phyloP scores from a whole-genome alignment of 2,113 vertebrate species.

The Cyprinus carpio region DNA sequence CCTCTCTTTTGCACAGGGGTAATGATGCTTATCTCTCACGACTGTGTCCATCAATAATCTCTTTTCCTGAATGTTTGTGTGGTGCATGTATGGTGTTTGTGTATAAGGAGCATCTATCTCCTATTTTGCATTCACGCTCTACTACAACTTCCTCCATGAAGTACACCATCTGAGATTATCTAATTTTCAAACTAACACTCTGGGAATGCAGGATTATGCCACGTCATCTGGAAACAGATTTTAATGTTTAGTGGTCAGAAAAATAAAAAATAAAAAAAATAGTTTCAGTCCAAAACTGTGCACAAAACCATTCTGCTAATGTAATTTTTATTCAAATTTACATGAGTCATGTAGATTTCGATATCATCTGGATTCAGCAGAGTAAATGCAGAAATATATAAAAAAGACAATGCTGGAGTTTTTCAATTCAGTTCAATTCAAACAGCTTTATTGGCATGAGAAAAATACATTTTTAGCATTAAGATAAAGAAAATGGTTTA shows the following conservation, averaged over 20 bases:
- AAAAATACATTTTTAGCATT: no score
- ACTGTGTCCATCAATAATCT: constrained; percentile 37
- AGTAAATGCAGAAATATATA: neutral
- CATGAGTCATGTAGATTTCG: neutral
- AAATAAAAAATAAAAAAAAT: no score
- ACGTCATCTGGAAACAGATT: constrained; percentile 9
- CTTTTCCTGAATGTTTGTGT: constrained; percentile 33
- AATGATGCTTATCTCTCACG: constrained; percentile 34
- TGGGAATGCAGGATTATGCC: neutral
- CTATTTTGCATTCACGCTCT: constrained; percentile 6
- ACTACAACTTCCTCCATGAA: constrained; percentile 1
- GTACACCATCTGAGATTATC: constrained; percentile 17
- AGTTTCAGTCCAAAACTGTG: neutral
- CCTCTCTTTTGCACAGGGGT: neutral
- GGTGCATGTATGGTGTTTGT: constrained; percentile 29
- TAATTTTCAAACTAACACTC: neutral
- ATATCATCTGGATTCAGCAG: neutral
- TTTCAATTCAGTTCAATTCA: neutral
- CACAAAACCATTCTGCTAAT: neutral
- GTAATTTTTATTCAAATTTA: neutral
- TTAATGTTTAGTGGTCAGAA: neutral
- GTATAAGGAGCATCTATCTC: neutral
- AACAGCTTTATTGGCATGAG: no score
- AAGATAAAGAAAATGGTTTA: no score
- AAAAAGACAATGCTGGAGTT: neutral